phyloP scores from a whole-genome alignment of 1,140 invertebrate genomes.

The Plutomurus gul region DNA sequence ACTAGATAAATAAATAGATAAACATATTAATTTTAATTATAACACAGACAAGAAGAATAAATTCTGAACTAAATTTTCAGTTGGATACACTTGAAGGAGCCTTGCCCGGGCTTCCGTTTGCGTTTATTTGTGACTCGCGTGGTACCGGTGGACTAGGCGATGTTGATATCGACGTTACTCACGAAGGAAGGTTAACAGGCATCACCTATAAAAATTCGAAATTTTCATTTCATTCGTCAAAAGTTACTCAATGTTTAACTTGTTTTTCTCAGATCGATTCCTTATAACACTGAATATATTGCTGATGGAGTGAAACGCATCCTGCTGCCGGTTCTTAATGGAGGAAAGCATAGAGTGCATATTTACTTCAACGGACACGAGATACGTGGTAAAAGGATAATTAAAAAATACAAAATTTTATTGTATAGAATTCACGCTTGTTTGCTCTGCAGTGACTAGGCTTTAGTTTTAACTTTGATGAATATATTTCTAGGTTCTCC shows the following conservation, averaged over 20 bases:
- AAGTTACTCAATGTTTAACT: neutral
- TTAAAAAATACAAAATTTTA: slow-evolving; percentile 36
- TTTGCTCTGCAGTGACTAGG: no score
- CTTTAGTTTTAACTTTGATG: neutral
- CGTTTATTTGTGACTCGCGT: slow-evolving; percentile 80
- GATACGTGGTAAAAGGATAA: slow-evolving; percentile 84
- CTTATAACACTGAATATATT: slow-evolving; percentile 80
- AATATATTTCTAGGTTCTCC: slow-evolving; percentile 62
- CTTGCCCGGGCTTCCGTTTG: slow-evolving; percentile 74
- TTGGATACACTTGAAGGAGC: slow-evolving; percentile 74
- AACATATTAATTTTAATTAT: neutral
- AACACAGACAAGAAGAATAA: neutral
- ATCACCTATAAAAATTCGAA: no score
- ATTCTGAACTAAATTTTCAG: slow-evolving; percentile 56
- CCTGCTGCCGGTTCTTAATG: slow-evolving; percentile 83
- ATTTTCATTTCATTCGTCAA: neutral
- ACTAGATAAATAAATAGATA: neutral
- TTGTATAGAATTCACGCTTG: no score
- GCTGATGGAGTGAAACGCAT: slow-evolving; percentile 81
- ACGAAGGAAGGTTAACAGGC: slow-evolving; percentile 58
- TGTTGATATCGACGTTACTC: slow-evolving; percentile 84
- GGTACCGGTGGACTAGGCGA: slow-evolving; percentile 86
- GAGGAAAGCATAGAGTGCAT: slow-evolving; percentile 90
- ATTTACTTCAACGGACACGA: slow-evolving; percentile 94
- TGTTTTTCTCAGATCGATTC: slow-evolving; percentile 66